Percentiles rank a stretch among this genome's conserved stretches.
These are phyloP conservation scores for Pachypanchax playfairii DNA, from an alignment of 2,113 vertebrate species.

Conservation along the genomic window DNA sequence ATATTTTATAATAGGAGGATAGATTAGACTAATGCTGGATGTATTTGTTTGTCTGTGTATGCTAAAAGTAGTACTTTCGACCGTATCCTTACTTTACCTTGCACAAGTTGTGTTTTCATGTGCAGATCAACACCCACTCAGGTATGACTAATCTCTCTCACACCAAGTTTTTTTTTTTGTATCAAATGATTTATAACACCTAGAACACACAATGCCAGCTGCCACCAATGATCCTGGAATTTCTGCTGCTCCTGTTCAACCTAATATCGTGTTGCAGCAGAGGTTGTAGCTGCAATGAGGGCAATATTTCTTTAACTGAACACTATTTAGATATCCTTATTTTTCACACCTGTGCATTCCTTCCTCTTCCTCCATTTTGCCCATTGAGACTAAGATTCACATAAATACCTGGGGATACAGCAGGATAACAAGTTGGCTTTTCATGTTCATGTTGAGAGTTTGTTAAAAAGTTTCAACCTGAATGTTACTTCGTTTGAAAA, in stretches of 20 bases:
- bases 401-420: too few relatives aligned
- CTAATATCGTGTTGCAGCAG: conserved; percentile 21
- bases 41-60: conserved; percentile 6
- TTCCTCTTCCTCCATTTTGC: background rate
- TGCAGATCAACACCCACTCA: conserved; percentile 34
- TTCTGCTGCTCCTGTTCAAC: conserved; percentile 5
- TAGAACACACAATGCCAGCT: conserved; percentile 25
- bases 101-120: conserved; percentile 10
- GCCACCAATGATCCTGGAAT: conserved; percentile 12
- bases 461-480: too few relatives aligned
- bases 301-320: conserved; percentile 18
- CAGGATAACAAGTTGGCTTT: too few relatives aligned
- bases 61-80: conserved; percentile 12
- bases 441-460: too few relatives aligned
- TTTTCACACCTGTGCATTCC: conserved; percentile 58
- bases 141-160: conserved; percentile 32
- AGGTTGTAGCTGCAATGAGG: conserved; percentile 10
- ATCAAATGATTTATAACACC: conserved; percentile 41
- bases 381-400: conserved; percentile 31
- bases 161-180: too few relatives aligned
- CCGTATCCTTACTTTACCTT: conserved; percentile 1
- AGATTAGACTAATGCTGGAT: conserved; percentile 7
- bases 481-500: too few relatives aligned
- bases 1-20: conserved; percentile 1
- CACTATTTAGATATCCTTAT: conserved; percentile 40